Evolutionary conservation across 1,140 invertebrate species (phyloP).

Genomic region (Asbolus verrucosus): DNA sequence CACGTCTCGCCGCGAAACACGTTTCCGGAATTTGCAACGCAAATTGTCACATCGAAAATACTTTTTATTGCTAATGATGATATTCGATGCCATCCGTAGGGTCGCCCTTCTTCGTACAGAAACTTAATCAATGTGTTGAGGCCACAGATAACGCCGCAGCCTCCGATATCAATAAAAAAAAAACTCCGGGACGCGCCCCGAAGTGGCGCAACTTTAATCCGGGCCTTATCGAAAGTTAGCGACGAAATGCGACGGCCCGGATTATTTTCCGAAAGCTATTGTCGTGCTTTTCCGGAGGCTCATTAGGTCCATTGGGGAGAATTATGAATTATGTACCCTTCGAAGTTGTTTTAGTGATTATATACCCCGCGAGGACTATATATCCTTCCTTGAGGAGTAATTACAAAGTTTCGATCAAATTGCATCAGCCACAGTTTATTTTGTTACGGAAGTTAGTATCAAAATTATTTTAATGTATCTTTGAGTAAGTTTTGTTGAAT

Average conservation of each 20-base stretch:
- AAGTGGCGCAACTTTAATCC: background rate
- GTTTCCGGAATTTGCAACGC: slow-evolving; percentile 30
- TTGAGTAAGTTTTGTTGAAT: slow-evolving; percentile 9
- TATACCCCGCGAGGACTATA: slow-evolving; percentile 4
- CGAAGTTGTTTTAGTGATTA: slow-evolving; percentile 2
- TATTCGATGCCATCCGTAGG: background rate
- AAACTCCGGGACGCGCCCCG: background rate
- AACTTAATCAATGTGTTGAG: slow-evolving; percentile 1
- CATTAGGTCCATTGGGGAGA: slow-evolving; percentile 9
- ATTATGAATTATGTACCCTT: slow-evolving; percentile 3
- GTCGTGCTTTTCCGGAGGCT: slow-evolving; percentile 7
- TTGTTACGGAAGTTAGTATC: background rate
- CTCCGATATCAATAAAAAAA: slow-evolving; percentile 1
- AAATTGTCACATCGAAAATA: slow-evolving; percentile 37
- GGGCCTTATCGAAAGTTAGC: slow-evolving; percentile 1
- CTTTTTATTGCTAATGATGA: slow-evolving; percentile 38
- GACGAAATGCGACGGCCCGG: slow-evolving; percentile 8
- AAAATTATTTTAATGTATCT: slow-evolving; percentile 4
- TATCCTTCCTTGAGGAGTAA: slow-evolving; percentile 1
- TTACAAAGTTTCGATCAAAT: slow-evolving; percentile 5
- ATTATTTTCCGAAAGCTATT: slow-evolving; percentile 5
- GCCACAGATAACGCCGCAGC: background rate
- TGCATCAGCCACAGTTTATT: slow-evolving; percentile 3
- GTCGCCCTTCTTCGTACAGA: background rate
- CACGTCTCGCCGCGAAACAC: slow-evolving; percentile 32